Conservation (phyloP, 1,140 invertebrate genomes). For the Ceratitis capitata region DNA sequence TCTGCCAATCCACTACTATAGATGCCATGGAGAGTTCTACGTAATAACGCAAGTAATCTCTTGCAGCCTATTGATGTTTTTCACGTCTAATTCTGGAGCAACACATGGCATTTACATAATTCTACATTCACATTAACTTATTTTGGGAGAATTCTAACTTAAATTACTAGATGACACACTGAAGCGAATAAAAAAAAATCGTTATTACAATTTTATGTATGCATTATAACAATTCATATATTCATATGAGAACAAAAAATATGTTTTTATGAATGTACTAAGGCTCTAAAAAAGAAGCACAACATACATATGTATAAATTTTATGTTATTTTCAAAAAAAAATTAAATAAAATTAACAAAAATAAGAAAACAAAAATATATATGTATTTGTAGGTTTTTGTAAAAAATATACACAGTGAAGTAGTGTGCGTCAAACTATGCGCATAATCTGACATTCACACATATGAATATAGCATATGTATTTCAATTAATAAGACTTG, state of each 20-base stretch:
- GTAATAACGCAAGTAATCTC: no score
- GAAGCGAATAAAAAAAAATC: background rate
- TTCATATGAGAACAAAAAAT: background rate
- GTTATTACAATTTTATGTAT: background rate
- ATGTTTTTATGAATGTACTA: no score
- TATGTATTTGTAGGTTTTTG: no score
- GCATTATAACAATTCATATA: background rate
- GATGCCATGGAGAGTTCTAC: no score
- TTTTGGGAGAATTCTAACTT: background rate
- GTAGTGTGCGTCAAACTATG: background rate
- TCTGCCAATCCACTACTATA: no score
- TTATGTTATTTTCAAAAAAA: background rate
- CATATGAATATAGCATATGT: background rate
- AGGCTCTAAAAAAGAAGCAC: no score
- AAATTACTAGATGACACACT: conserved; percentile 19
- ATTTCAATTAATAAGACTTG: background rate
- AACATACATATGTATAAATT: background rate
- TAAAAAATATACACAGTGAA: background rate
- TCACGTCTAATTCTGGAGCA: conserved; percentile 8
- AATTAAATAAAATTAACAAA: background rate
- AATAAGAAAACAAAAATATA: no score
- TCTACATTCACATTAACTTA: conserved; percentile 1
- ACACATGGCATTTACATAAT: background rate
- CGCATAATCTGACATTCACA: background rate
- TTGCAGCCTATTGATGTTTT: background rate